Percentiles rank a stretch among this genome's conserved stretches.
Evolutionary conservation across 2,888 invertebrate genomes (phyloP).

Genomic region (Mythimna albipuncta): DNA sequence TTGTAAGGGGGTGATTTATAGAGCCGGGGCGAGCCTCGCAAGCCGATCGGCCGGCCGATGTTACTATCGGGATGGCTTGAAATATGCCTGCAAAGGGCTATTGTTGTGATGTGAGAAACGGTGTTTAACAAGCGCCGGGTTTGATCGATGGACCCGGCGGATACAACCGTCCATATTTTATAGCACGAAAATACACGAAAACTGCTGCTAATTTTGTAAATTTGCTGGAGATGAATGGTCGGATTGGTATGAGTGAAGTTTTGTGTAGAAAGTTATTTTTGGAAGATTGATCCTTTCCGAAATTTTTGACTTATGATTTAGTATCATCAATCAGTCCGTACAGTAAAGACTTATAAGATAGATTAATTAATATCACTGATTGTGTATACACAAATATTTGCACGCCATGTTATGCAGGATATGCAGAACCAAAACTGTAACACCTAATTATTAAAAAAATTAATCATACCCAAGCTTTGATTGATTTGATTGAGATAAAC

Average conservation of each 20-base stretch:
- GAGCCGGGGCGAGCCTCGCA: slow-evolving; percentile 80
- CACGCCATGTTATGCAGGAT: too few species aligned
- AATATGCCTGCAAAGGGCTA: slow-evolving; percentile 88
- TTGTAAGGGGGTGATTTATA: slow-evolving; percentile 90
- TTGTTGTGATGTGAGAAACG: slow-evolving; percentile 90
- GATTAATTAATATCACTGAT: too few species aligned
- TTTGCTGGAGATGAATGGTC: slow-evolving; percentile 53
- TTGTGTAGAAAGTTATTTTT: slow-evolving; percentile 33
- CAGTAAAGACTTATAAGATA: background rate
- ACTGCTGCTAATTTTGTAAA: slow-evolving; percentile 72
- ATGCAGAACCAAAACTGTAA: too few species aligned
- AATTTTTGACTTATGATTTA: slow-evolving; percentile 16
- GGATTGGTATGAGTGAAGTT: slow-evolving; percentile 43
- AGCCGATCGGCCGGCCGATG: slow-evolving; percentile 85
- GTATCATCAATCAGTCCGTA: slow-evolving; percentile 6
- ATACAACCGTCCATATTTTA: slow-evolving; percentile 81
- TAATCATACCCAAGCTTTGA: too few species aligned
- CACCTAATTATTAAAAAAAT: too few species aligned
- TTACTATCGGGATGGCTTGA: slow-evolving; percentile 88
- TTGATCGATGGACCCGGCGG: slow-evolving; percentile 84
- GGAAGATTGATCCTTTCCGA: slow-evolving; percentile 28
- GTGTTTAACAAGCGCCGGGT: slow-evolving; percentile 88
- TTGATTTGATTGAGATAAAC: background rate
- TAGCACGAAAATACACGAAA: slow-evolving; percentile 82
- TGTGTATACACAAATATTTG: too few species aligned